Evolutionary conservation across 2,113 vertebrate species (phyloP).

Genomic region (Haemorhous mexicanus): DNA sequence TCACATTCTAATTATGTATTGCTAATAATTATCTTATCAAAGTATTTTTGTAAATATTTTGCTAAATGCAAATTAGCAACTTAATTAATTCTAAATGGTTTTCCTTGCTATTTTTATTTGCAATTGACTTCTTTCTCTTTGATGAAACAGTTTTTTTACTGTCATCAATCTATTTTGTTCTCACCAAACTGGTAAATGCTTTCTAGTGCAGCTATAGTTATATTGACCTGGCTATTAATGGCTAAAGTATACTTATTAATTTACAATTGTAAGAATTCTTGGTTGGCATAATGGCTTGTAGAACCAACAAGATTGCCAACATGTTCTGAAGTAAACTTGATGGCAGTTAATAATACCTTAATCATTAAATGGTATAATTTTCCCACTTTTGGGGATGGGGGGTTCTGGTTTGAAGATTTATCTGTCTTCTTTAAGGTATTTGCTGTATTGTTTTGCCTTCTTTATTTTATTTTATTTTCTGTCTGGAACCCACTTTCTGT

Average conservation of each 20-base stretch:
- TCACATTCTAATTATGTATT: not conserved
- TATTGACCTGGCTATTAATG: not conserved
- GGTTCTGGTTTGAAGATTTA: not conserved
- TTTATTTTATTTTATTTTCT: not conserved
- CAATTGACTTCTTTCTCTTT: not conserved
- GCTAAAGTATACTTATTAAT: not conserved
- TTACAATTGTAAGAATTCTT: not conserved
- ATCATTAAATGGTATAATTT: not conserved
- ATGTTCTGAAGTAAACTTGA: not conserved
- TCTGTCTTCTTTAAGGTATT: not conserved
- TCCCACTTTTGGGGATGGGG: rapidly evolving
- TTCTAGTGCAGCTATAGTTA: not conserved
- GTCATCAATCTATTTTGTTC: not conserved
- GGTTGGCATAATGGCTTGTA: not conserved
- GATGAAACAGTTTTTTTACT: not conserved
- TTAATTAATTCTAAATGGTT: not conserved
- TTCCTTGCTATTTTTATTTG: not conserved
- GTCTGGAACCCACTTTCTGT: not conserved
- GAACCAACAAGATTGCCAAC: not conserved
- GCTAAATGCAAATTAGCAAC: not conserved
- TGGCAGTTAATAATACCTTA: not conserved
- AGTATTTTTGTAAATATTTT: not conserved
- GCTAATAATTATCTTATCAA: not conserved
- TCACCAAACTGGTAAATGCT: not conserved
- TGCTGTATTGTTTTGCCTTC: not conserved